These are phyloP conservation scores for Pachyuromys duprasi DNA, from an alignment of 2,797 vertebrate genomes.

Conservation along the genomic window DNA sequence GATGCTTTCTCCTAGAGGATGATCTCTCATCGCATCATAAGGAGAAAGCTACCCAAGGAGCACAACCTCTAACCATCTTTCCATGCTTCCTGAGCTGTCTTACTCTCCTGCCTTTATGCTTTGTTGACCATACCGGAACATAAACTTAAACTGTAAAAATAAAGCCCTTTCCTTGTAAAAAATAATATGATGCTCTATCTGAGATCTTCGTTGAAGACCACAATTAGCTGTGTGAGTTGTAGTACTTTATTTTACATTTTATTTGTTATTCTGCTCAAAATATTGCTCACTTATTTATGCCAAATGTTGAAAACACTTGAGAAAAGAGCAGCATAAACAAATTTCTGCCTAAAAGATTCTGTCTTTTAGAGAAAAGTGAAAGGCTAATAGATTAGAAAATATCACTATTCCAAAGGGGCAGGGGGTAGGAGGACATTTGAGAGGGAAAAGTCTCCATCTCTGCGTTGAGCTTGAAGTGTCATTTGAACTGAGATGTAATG, in stretches of 20 bases:
- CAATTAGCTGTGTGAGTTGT: background rate
- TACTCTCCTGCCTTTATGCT: background rate
- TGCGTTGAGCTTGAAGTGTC: background rate
- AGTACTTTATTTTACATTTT: conserved; percentile 35
- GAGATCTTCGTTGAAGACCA: conserved; percentile 26
- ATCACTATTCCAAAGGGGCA: background rate
- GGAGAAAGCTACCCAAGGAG: background rate
- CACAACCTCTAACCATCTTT: background rate
- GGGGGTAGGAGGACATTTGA: background rate
- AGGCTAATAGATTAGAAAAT: background rate
- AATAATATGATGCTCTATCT: background rate
- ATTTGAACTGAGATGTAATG: background rate
- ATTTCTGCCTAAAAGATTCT: background rate
- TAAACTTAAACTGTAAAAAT: background rate
- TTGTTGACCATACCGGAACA: background rate
- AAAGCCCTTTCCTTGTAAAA: background rate
- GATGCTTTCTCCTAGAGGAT: background rate
- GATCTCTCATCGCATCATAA: background rate
- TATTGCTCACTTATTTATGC: background rate
- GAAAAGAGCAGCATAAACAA: background rate
- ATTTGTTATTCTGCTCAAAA: background rate
- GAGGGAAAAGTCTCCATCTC: background rate
- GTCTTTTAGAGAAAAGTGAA: background rate
- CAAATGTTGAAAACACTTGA: background rate
- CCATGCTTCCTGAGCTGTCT: background rate